Evolutionary conservation across 2,888 invertebrate species (phyloP).

Genomic region (Palloptera scutellata): DNA sequence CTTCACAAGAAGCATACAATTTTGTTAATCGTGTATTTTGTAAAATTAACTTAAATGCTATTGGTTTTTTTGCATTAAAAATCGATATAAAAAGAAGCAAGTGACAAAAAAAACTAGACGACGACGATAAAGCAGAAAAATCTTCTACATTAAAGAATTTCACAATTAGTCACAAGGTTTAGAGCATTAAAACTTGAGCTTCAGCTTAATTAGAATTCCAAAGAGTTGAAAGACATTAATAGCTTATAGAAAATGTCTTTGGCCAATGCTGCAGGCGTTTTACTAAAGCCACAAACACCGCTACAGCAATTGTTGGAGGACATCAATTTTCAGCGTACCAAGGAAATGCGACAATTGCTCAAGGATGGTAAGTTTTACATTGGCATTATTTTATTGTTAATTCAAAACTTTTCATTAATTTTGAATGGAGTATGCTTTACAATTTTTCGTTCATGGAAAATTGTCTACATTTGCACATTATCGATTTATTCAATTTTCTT

Average conservation of each 20-base stretch:
- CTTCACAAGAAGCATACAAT: too few relatives aligned
- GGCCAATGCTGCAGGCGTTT: conserved; percentile 59
- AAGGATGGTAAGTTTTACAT: conserved; percentile 76
- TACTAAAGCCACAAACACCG: conserved; percentile 68
- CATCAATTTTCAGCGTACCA: conserved; percentile 90
- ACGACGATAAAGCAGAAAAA: too few relatives aligned
- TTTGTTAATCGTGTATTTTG: too few relatives aligned
- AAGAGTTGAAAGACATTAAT: background rate
- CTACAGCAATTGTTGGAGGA: conserved; percentile 88
- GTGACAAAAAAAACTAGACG: too few relatives aligned
- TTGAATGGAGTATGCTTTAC: background rate
- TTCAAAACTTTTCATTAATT: conserved; percentile 2
- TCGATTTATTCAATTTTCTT: conserved; percentile 45
- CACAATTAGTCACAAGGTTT: too few relatives aligned
- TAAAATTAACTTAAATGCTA: too few relatives aligned
- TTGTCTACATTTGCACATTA: conserved; percentile 56
- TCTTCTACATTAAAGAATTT: too few relatives aligned
- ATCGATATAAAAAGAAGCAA: too few relatives aligned
- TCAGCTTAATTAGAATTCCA: too few relatives aligned
- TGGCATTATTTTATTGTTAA: conserved; percentile 14
- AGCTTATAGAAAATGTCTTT: conserved; percentile 48
- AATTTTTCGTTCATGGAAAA: conserved; percentile 35
- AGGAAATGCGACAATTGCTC: conserved; percentile 87
- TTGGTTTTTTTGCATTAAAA: too few relatives aligned
- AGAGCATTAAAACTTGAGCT: too few relatives aligned